Evolutionary conservation across 2,888 invertebrate genomes (phyloP), one percentile per base, ranked within the genome.

Genomic region (Ophion slaviceki): DNA sequence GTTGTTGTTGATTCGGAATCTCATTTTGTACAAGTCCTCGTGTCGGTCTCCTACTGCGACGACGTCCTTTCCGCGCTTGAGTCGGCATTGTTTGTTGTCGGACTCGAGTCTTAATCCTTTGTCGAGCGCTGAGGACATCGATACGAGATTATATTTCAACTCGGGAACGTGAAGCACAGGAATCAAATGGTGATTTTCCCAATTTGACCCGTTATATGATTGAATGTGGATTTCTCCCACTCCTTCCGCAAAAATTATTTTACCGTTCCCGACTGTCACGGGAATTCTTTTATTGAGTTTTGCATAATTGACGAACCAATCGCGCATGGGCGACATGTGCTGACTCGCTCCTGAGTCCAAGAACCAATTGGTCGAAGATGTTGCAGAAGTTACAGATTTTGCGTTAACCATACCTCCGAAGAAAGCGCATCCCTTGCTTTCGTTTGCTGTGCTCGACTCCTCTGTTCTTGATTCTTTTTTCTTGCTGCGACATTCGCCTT

Each of bases 341-440:
- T 87, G 76, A 5, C 72, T 88, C 2, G 89, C 88, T 8, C 86
- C 88, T 0, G 88, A 88, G 61, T 88, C 87, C 5, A 87, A 6
- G 14, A 68, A 74, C 85, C 88, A 85, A 5, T 67, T 8, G 1
- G 24, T 24, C 14, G n/a, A n/a, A n/a, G 20, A 67, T 47, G 40
- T 24, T n/a, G 10, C 5, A 5, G 6, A 7, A 2, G 61, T 10
- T 57, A 24, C 20, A 24, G 20, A 24, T 45, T 11, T 70, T 45
- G 45, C 53, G 47, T 28, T 32, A 4, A 70, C 32, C 2, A 24
- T n/a, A 1, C 17, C 20, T 10, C 61, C 40, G 17, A 76, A 2
- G 53, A 81, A 81, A 2, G 76, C 70, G 1, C 36, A 24, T 14
- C 62, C 70, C 47, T 62, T 32, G 4, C n/a, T 47, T 47, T 45